These are phyloP conservation scores for Andrena praecox DNA, from an alignment of 2,888 invertebrate species.

Conservation along the genomic window DNA sequence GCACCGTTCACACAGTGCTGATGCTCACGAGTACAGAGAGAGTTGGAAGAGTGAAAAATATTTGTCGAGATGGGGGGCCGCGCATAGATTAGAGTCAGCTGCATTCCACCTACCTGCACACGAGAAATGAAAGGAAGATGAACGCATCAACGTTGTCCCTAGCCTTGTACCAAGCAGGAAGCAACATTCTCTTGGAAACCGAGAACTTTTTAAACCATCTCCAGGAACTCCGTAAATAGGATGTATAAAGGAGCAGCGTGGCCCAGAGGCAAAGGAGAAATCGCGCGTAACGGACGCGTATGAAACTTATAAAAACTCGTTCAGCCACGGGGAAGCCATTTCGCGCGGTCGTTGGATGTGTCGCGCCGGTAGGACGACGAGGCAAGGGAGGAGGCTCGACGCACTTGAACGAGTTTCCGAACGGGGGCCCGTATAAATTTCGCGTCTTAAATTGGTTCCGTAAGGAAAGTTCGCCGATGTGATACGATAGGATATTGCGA, in stretches of 20 bases:
- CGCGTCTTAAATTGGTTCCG: slow-evolving; percentile 74
- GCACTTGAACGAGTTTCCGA: slow-evolving; percentile 68
- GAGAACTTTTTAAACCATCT: slow-evolving; percentile 50
- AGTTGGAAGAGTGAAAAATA: too few relatives aligned
- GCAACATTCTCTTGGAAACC: background rate
- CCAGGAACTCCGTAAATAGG: slow-evolving; percentile 42
- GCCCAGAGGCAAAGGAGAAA: background rate
- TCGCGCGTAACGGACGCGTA: slow-evolving; percentile 39
- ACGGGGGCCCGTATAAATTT: slow-evolving; percentile 79
- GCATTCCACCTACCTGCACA: too few relatives aligned
- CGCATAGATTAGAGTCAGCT: too few relatives aligned
- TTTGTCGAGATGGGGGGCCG: too few relatives aligned
- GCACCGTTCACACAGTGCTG: too few relatives aligned
- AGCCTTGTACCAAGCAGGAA: background rate
- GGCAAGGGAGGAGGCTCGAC: slow-evolving; percentile 30
- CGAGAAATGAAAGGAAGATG: too few relatives aligned
- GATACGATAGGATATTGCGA: slow-evolving; percentile 43
- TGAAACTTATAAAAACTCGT: slow-evolving; percentile 48
- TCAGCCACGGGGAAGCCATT: slow-evolving; percentile 17
- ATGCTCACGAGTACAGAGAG: too few relatives aligned
- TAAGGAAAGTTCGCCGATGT: slow-evolving; percentile 50
- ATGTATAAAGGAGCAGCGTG: slow-evolving; percentile 32
- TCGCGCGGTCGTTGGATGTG: slow-evolving; percentile 16
- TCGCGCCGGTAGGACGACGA: slow-evolving; percentile 16
- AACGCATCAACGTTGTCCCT: too few relatives aligned